These are phyloP conservation scores for Psix sp. DNA, from an alignment of 1,140 invertebrate species.

Conservation along the genomic window DNA sequence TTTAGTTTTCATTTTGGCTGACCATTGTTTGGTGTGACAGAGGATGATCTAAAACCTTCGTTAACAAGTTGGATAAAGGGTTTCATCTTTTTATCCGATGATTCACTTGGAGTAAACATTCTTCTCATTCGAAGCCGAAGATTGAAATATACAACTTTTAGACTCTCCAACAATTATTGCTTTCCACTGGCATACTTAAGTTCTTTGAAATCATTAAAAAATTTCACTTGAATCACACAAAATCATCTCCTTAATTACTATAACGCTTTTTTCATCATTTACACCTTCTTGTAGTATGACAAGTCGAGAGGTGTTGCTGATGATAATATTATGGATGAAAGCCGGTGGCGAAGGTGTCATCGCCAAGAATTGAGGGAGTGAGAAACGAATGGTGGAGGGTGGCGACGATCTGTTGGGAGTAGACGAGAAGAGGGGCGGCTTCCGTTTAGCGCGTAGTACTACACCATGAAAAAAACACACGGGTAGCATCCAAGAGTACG, in stretches of 20 bases:
- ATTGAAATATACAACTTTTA: too few species aligned
- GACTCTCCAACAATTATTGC: too few species aligned
- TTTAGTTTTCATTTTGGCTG: too few species aligned
- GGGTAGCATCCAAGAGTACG: conserved; percentile 37
- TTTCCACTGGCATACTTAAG: too few species aligned
- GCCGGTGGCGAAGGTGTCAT: conserved; percentile 48
- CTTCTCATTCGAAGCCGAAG: too few species aligned
- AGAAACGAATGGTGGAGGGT: conserved; percentile 52
- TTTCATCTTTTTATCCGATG: too few species aligned
- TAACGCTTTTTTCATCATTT: conserved; percentile 24
- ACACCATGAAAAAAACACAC: conserved; percentile 47
- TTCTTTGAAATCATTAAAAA: too few species aligned
- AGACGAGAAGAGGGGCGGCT: conserved; percentile 53
- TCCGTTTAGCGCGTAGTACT: conserved; percentile 59
- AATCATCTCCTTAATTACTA: neutral
- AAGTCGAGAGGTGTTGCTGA: conserved; percentile 18
- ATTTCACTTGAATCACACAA: neutral
- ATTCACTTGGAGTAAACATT: too few species aligned
- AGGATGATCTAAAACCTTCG: too few species aligned
- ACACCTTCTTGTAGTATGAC: conserved; percentile 34
- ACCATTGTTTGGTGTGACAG: too few species aligned
- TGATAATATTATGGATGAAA: conserved; percentile 46
- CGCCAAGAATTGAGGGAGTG: conserved; percentile 41
- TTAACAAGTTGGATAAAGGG: too few species aligned
- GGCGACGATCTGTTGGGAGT: conserved; percentile 48